Evolutionary conservation across 2,888 invertebrate genomes (phyloP).

Genomic region (Limnephilus marmoratus): DNA sequence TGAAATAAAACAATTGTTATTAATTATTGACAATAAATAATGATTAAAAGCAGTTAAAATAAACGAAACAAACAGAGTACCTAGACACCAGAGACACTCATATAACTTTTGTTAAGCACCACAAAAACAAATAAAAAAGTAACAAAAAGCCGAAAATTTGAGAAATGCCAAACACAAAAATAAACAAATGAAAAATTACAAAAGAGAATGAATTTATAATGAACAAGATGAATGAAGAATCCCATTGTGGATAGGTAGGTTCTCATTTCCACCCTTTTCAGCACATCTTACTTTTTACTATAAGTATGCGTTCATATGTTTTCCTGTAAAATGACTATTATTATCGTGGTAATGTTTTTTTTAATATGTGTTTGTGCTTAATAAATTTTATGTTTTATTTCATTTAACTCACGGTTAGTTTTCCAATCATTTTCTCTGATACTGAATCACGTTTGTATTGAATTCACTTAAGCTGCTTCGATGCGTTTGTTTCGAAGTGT

Average conservation of each 20-base stretch:
- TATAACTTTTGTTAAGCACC: no score
- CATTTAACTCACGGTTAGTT: slow-evolving; percentile 27
- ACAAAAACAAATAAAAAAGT: no score
- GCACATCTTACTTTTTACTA: neutral
- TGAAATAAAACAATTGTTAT: neutral
- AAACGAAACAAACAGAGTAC: no score
- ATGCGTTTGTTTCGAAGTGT: slow-evolving; percentile 35
- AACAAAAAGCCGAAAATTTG: no score
- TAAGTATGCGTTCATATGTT: neutral
- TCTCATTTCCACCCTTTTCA: neutral
- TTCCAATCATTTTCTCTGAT: slow-evolving; percentile 38
- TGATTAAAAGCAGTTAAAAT: neutral
- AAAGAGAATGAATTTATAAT: no score
- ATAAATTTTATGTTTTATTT: neutral
- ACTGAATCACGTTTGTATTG: neutral
- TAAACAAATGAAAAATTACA: no score
- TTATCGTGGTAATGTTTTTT: neutral
- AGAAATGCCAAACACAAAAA: no score
- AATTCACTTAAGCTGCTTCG: slow-evolving; percentile 16
- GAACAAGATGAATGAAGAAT: neutral
- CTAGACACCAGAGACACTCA: no score
- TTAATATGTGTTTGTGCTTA: neutral
- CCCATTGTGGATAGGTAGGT: neutral
- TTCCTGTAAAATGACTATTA: neutral
- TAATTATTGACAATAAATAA: neutral